A percentile compares a stretch with the other conserved stretches of the same genome.
phyloP scores from a whole-genome alignment of 1,140 invertebrate genomes.

The Muscidifurax raptorellus region DNA sequence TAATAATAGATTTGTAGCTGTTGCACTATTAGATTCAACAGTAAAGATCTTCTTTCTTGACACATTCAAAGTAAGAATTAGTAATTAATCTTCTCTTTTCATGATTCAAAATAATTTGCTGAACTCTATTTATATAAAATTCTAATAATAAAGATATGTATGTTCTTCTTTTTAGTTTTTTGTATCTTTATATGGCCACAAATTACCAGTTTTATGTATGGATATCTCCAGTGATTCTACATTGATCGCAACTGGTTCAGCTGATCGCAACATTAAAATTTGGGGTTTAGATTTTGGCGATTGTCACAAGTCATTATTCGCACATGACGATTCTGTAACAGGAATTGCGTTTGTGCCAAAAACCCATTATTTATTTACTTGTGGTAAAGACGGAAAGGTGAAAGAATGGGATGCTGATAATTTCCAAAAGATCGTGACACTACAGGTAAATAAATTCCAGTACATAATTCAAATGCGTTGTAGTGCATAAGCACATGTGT shows the following conservation, averaged over 20 bases:
- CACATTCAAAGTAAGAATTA: slow-evolving; percentile 83
- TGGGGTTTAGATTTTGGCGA: slow-evolving; percentile 99
- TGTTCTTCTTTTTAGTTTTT: slow-evolving; percentile 84
- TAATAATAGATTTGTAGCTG: slow-evolving; percentile 92
- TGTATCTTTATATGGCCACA: slow-evolving; percentile 96
- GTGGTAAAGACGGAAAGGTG: slow-evolving; percentile 93
- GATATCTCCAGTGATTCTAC: slow-evolving; percentile 95
- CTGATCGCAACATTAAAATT: slow-evolving; percentile 96
- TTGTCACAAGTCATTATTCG: slow-evolving; percentile 91
- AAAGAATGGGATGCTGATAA: slow-evolving; percentile 98
- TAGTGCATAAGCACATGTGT: not conserved
- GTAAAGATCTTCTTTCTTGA: slow-evolving; percentile 97
- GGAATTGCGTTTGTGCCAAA: slow-evolving; percentile 90
- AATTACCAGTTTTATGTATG: slow-evolving; percentile 93
- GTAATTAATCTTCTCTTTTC: not conserved
- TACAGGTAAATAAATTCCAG: slow-evolving; percentile 80
- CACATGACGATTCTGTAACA: slow-evolving; percentile 96
- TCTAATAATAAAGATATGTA: slow-evolving; percentile 21
- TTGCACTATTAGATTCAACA: slow-evolving; percentile 93
- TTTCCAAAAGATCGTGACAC: slow-evolving; percentile 92
- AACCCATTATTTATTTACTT: slow-evolving; percentile 96
- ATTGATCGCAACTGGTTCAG: slow-evolving; percentile 94
- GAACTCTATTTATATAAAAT: no score
- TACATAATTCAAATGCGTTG: slow-evolving; percentile 30
- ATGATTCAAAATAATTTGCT: not conserved